Percentiles rank a stretch among this genome's conserved stretches.
These are phyloP conservation scores for Gallinago nigripennis DNA, from an alignment of 2,797 vertebrate genomes.

Conservation along the genomic window DNA sequence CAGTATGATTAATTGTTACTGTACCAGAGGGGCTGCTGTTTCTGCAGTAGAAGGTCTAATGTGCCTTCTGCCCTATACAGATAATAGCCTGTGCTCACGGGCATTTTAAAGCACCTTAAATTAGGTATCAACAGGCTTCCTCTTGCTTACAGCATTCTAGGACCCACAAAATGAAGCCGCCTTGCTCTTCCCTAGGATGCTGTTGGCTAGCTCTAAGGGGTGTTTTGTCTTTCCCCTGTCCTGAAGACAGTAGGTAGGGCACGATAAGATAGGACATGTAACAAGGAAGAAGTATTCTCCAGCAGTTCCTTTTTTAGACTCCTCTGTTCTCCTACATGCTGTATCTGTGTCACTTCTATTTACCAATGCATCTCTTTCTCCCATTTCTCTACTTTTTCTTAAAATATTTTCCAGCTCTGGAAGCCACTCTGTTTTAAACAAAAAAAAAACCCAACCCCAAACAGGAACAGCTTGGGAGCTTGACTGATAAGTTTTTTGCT, in stretches of 20 bases:
- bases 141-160: not conserved
- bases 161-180: not conserved
- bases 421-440: not conserved
- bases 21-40: not conserved
- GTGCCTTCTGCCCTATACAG: not conserved
- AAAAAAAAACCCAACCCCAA: not conserved
- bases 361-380: not conserved
- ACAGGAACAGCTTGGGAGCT: not conserved
- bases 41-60: not conserved
- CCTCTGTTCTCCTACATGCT: not conserved
- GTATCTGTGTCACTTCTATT: conserved; percentile 38
- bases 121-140: not conserved
- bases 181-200: not conserved
- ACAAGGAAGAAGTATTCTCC: not conserved
- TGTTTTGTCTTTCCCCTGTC: not conserved
- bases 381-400: not conserved
- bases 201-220: not conserved
- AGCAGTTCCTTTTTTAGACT: conserved; percentile 52
- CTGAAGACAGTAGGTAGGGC: conserved; percentile 29
- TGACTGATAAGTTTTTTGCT: not conserved
- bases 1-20: conserved; percentile 44
- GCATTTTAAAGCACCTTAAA: not conserved
- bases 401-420: not conserved
- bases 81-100: not conserved
- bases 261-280: conserved; percentile 3